phyloP scores from a whole-genome alignment of 2,888 invertebrate genomes.

The Escarpia spicata region DNA sequence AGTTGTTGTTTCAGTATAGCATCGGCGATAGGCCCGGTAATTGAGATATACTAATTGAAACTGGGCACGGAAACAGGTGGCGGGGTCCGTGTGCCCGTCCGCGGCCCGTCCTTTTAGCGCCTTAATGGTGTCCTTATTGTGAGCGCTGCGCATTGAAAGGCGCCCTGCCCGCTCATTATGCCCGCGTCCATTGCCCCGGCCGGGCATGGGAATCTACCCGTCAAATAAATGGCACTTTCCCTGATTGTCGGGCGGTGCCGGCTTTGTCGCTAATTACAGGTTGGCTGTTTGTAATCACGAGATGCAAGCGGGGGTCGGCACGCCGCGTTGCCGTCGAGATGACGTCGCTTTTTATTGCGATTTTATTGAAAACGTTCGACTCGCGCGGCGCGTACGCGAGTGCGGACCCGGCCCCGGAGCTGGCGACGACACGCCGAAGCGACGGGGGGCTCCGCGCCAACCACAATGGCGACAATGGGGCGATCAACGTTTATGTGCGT shows the following conservation, averaged over 20 bases:
- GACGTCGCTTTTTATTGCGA: not conserved
- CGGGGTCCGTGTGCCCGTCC: not conserved
- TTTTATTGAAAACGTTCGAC: slow-evolving; percentile 16
- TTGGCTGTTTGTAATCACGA: slow-evolving; percentile 16
- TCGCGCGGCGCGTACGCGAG: not conserved
- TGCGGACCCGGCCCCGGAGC: not conserved
- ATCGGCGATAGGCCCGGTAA: not conserved
- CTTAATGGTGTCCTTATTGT: not conserved
- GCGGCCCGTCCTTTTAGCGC: not conserved
- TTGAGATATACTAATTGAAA: slow-evolving; percentile 13
- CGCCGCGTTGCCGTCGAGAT: not conserved
- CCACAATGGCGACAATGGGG: not conserved
- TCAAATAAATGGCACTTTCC: slow-evolving; percentile 3
- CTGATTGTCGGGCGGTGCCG: slow-evolving; percentile 9
- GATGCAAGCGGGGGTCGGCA: slow-evolving; percentile 11
- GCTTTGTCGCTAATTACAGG: slow-evolving; percentile 13
- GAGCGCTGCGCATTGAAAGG: not conserved
- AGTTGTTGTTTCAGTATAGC: not conserved
- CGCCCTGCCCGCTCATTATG: not conserved
- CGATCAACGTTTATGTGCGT: slow-evolving; percentile 6
- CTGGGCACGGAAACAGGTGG: not conserved
- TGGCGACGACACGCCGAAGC: not conserved
- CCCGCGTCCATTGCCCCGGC: not conserved
- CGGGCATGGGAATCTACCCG: slow-evolving; percentile 6
- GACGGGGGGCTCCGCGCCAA: not conserved